Percentiles rank a stretch among this genome's conserved stretches.
phyloP scores from a whole-genome alignment of 2,797 vertebrate genomes.

The Octomys mimax region DNA sequence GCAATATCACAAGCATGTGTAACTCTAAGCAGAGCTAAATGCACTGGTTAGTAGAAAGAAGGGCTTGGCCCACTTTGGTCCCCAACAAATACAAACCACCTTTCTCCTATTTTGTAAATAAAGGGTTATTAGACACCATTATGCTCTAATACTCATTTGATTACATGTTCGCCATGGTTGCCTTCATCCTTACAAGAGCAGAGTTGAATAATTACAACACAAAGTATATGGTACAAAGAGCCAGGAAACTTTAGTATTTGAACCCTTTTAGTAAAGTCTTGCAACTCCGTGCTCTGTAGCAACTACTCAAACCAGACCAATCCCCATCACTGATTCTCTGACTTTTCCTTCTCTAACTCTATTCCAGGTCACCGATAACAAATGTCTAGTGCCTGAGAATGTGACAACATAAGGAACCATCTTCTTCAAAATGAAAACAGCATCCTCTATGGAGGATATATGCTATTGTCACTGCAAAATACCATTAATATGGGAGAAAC shows the following conservation, averaged over 20 bases:
- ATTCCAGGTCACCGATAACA: neutral
- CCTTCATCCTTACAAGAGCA: neutral
- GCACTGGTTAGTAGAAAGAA: neutral
- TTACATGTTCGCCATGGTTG: neutral
- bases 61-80: neutral
- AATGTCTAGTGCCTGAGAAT: neutral
- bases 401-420: neutral
- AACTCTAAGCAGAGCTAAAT: neutral
- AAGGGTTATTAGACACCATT: neutral
- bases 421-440: neutral
- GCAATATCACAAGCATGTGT: slow-evolving; percentile 43
- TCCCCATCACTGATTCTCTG: neutral
- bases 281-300: neutral
- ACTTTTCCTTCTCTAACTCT: neutral
- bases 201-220: neutral
- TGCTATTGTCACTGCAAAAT: neutral
- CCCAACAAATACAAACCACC: neutral
- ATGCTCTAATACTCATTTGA: neutral
- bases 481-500: neutral
- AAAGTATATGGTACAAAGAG: neutral
- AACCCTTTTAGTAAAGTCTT: neutral
- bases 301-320: neutral
- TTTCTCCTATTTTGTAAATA: neutral
- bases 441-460: neutral
- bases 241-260: neutral